Evolutionary conservation across 2,888 invertebrate genomes (phyloP).

Genomic region (Aporophyla lueneburgensis): DNA sequence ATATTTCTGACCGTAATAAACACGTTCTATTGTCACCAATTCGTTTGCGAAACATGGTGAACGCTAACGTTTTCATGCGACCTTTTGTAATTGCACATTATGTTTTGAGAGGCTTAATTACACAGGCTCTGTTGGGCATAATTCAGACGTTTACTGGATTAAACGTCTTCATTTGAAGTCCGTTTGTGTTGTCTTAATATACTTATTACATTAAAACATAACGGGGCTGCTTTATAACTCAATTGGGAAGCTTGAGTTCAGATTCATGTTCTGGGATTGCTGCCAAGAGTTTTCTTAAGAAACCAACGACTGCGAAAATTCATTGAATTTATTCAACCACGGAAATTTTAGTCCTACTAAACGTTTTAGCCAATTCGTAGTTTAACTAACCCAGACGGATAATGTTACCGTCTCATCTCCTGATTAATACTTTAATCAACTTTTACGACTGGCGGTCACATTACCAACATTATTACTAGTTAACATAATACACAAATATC

Average conservation of each 20-base stretch:
- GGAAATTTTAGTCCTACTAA: background rate
- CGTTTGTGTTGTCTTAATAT: constrained; percentile 20
- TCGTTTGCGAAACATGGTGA: background rate
- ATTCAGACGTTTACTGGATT: background rate
- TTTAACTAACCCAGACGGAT: background rate
- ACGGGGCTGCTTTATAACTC: constrained; percentile 27
- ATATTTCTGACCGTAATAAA: background rate
- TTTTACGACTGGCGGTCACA: background rate
- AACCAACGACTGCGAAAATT: constrained; percentile 2
- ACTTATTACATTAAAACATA: constrained; percentile 45
- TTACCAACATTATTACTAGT: no score
- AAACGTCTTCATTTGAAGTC: constrained; percentile 9
- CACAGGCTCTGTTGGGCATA: background rate
- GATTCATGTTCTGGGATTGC: constrained; percentile 13
- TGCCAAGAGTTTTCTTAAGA: constrained; percentile 28
- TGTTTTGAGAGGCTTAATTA: background rate
- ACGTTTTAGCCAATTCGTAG: background rate
- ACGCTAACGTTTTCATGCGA: background rate
- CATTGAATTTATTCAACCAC: constrained; percentile 12
- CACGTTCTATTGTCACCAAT: background rate
- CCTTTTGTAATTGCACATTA: background rate
- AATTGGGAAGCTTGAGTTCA: constrained; percentile 13
- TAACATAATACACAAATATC: no score
- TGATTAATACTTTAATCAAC: background rate
- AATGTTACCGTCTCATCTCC: background rate